Base-by-base conservation (phyloP, 2,888 invertebrate species). In the Creontiades dilutus region DNA sequence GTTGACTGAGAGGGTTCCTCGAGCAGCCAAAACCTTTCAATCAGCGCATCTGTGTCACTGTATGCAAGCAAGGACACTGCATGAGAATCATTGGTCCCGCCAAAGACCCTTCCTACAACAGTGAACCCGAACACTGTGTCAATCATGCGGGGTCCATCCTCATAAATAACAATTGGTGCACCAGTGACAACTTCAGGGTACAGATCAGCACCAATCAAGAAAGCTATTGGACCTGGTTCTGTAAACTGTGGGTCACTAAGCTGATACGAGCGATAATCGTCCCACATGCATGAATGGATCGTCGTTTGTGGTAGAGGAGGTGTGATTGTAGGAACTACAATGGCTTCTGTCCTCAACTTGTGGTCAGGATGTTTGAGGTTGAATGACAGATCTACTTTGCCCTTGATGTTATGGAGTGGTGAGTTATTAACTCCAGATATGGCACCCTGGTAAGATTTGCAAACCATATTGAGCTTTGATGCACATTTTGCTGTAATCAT, bases 271-370 rank as follows among this genome's bases (percentile, higher is more conserved):
- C 13, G 81, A 48, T 47, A 81, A 48, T 81, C 48, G 13, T 47
- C 48, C 81, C 81, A 81, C 48, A 3, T 52, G 14, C 27, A 16
- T 52, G 82, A 52, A 27, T 13, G 47, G 0, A 82, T 3, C 3
- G 82, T 0, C n/a, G 23, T 52, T 27, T 82, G 82, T 9, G 82
- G 82, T 13, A 52, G 82, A 4, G 47, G 47, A 3, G 82, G 82
- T 23, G 52, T 82, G 19, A 82, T 82, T 0, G 82, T 0, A 4
- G 82, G 82, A 47, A 82, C 82, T 19, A 82, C 82, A 9, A 82
- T 52, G 19, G 82, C 82, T 2, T 82, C 82, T 19, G 82, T 52
- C 19, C 52, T 23, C 0, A 82, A 23, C 0, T 5, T 14, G 23
- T 23, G 0, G 3, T 52, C 14, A 16, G 16, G 0, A 0, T 0